Evolutionary conservation across 2,113 vertebrate species (phyloP).

Genomic region (Ciconia stormi): DNA sequence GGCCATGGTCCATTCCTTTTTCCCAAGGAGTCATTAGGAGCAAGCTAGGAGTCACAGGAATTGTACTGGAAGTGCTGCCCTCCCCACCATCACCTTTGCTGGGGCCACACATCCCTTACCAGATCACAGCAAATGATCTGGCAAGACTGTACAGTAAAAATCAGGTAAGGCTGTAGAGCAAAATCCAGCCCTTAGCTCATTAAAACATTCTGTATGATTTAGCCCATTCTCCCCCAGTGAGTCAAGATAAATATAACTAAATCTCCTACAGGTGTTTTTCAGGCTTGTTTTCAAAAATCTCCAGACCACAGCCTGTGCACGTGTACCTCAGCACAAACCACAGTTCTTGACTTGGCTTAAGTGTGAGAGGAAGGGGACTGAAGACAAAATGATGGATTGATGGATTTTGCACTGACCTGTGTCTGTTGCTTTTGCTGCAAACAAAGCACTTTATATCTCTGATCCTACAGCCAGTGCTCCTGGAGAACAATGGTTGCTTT

Average conservation of each 20-base stretch:
- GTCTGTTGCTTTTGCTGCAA: not conserved
- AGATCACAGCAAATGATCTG: not conserved
- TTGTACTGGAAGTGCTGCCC: not conserved
- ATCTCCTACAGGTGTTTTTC: not conserved
- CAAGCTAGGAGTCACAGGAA: not conserved
- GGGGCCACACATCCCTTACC: not conserved
- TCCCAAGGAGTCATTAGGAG: not conserved
- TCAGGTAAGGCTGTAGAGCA: not conserved
- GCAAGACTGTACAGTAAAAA: not conserved
- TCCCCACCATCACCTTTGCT: not conserved
- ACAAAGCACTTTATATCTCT: not conserved
- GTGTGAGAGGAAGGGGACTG: not conserved
- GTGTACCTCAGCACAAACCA: not conserved
- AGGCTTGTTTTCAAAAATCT: not conserved
- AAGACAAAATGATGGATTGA: not conserved
- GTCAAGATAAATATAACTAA: not conserved
- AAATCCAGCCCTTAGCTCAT: not conserved
- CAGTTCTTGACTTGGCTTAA: not conserved
- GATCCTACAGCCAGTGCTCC: not conserved
- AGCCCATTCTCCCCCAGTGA: not conserved
- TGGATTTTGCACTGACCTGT: not conserved
- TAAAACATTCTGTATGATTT: not conserved
- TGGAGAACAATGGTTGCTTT: not conserved
- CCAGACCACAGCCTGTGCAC: rapidly evolving
- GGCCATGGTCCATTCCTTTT: not conserved